Conservation (phyloP, 2,888 invertebrate species). For the Heliconius hortense region DNA sequence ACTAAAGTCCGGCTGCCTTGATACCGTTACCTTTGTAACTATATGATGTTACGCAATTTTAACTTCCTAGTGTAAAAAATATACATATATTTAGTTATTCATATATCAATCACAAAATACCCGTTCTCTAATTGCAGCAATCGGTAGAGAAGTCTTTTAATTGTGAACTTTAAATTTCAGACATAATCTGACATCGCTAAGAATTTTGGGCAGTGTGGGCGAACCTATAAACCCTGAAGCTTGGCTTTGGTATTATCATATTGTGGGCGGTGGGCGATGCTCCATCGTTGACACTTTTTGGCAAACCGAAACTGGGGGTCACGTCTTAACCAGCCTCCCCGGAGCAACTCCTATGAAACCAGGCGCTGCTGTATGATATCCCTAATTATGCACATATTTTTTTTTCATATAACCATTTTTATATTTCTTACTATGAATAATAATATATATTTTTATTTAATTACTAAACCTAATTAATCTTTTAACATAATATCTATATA, state of each 20-base stretch:
- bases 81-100: background rate
- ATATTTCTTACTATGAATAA: background rate
- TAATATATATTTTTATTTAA: background rate
- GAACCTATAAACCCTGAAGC: conserved; percentile 99
- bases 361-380: conserved; percentile 93
- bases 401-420: no score
- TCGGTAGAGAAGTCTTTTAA: no score
- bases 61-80: background rate
- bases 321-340: conserved; percentile 97
- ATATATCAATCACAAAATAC: background rate
- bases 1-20: conserved; percentile 3
- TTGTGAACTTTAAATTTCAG: conserved; percentile 61
- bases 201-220: conserved; percentile 97
- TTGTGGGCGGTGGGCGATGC: conserved; percentile 90
- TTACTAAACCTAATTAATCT: background rate
- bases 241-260: conserved; percentile 96
- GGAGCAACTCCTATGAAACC: conserved; percentile 99
- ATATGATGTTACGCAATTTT: background rate
- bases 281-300: conserved; percentile 99
- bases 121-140: no score
- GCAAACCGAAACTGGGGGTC: conserved; percentile 99
- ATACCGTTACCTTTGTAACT: background rate
- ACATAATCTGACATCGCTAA: conserved; percentile 84
- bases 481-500: background rate
- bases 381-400: background rate